Conservation (phyloP, 2,888 invertebrate species). For the Stenolophus ochropezus region DNA sequence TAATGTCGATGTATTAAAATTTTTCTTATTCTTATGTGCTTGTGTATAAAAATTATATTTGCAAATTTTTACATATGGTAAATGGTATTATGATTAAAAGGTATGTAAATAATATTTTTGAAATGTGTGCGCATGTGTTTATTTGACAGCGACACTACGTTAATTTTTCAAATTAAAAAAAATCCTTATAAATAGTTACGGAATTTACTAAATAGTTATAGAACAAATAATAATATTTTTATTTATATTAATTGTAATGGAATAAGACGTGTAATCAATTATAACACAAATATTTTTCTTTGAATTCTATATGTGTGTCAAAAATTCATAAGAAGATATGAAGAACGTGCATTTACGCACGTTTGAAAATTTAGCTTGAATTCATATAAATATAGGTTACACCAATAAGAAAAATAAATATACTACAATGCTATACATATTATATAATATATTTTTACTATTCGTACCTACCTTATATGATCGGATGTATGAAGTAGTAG, state of each 20-base stretch:
- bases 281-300: not conserved
- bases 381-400: not conserved
- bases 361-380: not conserved
- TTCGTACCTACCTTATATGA: too few relatives aligned
- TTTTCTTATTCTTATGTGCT: not conserved
- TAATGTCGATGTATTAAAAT: not conserved
- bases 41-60: not conserved
- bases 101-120: conserved; percentile 12
- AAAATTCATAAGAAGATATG: not conserved
- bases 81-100: not conserved
- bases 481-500: too few relatives aligned
- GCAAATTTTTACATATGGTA: not conserved
- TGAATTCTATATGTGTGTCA: not conserved
- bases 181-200: not conserved
- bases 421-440: not conserved
- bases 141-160: not conserved
- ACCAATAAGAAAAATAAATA: not conserved
- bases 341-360: not conserved
- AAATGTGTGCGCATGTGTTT: not conserved
- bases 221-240: not conserved
- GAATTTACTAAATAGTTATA: not conserved
- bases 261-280: not conserved
- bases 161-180: not conserved
- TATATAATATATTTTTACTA: too few relatives aligned
- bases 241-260: not conserved